Evolutionary conservation across 2,888 invertebrate species (phyloP).

Genomic region (Phymatocera aterrima): DNA sequence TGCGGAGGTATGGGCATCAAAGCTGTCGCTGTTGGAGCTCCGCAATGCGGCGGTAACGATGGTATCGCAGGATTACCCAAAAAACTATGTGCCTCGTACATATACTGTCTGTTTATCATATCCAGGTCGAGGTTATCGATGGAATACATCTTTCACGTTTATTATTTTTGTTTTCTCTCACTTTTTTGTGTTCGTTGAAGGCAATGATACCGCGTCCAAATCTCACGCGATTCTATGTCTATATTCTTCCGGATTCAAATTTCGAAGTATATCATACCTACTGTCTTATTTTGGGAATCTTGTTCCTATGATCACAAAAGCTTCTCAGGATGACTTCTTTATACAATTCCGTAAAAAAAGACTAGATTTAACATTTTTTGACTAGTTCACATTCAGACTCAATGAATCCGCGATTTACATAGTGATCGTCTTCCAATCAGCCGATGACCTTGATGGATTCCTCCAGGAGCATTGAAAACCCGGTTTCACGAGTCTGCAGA

Average conservation of each 20-base stretch:
- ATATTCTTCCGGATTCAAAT: too few relatives aligned
- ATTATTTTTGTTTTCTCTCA: not conserved
- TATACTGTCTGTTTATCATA: slow-evolving; percentile 82
- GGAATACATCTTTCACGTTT: slow-evolving; percentile 76
- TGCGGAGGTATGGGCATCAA: slow-evolving; percentile 69
- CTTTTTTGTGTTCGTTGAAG: not conserved
- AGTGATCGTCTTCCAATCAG: not conserved
- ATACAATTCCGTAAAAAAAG: not conserved
- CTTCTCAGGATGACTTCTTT: too few relatives aligned
- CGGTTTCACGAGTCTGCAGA: not conserved
- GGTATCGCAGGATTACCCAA: slow-evolving; percentile 73
- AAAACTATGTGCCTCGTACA: slow-evolving; percentile 77
- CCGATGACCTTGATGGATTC: not conserved
- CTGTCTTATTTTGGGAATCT: too few relatives aligned
- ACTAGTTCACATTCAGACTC: not conserved
- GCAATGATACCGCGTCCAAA: too few relatives aligned
- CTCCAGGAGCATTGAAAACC: not conserved
- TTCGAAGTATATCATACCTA: too few relatives aligned
- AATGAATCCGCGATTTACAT: not conserved
- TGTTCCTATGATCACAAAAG: too few relatives aligned
- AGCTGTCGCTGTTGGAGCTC: slow-evolving; percentile 61
- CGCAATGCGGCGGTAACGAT: slow-evolving; percentile 69
- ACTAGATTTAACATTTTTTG: not conserved
- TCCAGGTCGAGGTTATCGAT: slow-evolving; percentile 84
- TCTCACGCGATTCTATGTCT: too few relatives aligned